These are phyloP conservation scores for Silurus glanis DNA, from an alignment of 2,113 vertebrate genomes.

Conservation along the genomic window DNA sequence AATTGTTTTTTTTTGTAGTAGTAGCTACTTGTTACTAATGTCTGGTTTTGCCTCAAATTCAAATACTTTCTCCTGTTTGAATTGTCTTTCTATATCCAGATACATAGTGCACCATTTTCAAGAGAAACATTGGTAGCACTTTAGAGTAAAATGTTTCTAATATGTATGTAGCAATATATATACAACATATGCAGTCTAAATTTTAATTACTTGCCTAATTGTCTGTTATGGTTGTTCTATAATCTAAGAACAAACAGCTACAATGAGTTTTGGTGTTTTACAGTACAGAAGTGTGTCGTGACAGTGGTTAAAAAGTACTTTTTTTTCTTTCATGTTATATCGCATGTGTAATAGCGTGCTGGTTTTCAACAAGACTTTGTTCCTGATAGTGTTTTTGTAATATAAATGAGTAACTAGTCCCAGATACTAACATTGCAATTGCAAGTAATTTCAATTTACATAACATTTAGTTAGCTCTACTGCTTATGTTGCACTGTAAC, in stretches of 20 bases:
- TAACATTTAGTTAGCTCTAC: not conserved
- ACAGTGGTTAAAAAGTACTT: not conserved
- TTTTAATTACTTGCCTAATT: not conserved
- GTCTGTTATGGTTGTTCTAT: not conserved
- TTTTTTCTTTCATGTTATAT: not conserved
- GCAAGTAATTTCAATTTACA: too few relatives aligned
- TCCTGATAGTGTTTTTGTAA: not conserved
- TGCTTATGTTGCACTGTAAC: not conserved
- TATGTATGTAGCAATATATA: not conserved
- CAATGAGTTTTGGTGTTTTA: not conserved
- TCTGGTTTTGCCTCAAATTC: not conserved
- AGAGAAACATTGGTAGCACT: not conserved
- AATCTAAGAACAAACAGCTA: not conserved
- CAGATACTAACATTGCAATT: not conserved
- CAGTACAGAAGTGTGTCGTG: not conserved
- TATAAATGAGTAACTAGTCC: too few relatives aligned
- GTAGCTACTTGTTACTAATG: conserved; percentile 3
- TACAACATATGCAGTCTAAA: not conserved
- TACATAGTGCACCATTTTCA: too few relatives aligned
- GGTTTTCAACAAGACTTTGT: not conserved
- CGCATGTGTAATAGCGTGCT: too few relatives aligned
- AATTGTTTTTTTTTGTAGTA: not conserved
- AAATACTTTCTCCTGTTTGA: not conserved
- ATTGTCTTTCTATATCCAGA: not conserved
- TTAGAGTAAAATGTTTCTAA: not conserved